A percentile compares a stretch with the other conserved stretches of the same genome.
Evolutionary conservation across 2,113 vertebrate genomes (phyloP).

Genomic region (Podarcis muralis): DNA sequence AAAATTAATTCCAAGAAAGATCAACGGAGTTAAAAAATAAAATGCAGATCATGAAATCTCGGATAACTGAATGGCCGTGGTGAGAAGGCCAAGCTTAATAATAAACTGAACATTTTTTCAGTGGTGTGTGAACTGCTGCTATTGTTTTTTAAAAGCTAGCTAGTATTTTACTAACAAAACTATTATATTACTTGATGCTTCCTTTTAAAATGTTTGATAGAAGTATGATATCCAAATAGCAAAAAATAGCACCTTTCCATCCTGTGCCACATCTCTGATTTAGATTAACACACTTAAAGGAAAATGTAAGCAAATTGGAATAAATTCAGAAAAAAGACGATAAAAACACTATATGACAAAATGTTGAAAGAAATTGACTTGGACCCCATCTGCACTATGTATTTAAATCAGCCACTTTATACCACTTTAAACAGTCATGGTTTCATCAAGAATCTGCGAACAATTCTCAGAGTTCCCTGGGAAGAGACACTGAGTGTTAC

Average conservation of each 20-base stretch:
- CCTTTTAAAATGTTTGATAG: not conserved
- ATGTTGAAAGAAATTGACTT: not conserved
- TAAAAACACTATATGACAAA: not conserved
- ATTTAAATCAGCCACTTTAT: not conserved
- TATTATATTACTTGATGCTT: not conserved
- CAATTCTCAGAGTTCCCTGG: too few species aligned
- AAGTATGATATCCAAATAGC: not conserved
- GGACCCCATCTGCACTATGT: not conserved
- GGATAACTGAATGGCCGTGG: not conserved
- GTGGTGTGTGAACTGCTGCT: too few species aligned
- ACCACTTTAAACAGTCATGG: too few species aligned
- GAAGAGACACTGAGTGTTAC: too few species aligned
- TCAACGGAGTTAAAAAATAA: slow-evolving; percentile 24
- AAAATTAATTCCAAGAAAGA: slow-evolving; percentile 22
- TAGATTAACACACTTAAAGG: not conserved
- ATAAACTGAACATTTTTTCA: not conserved
- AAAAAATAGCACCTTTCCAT: not conserved
- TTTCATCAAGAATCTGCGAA: too few species aligned
- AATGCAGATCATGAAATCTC: slow-evolving; percentile 14
- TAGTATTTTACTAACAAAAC: not conserved
- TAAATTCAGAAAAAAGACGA: not conserved
- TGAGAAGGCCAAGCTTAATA: not conserved
- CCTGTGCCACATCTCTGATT: not conserved
- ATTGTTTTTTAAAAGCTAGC: not conserved
- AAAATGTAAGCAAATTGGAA: not conserved